Base-by-base conservation (phyloP, 2,888 invertebrate species). In the Cosmia pyralina region DNA sequence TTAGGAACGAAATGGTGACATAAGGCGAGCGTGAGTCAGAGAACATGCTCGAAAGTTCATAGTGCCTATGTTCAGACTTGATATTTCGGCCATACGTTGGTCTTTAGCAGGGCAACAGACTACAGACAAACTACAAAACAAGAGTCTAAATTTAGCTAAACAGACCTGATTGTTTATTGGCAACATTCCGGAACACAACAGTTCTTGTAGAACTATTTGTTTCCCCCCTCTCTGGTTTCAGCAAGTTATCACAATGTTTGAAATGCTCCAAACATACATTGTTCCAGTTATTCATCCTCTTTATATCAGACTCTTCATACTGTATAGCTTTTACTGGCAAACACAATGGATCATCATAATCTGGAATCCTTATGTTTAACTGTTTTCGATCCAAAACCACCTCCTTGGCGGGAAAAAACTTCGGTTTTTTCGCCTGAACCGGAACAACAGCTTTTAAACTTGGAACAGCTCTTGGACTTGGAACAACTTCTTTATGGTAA, bases 321-420 rank as follows among this genome's bases (percentile, higher is more conserved):
- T 85, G 88, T 6, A 93, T 69, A 0, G 93, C 93, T 73, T 92
- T 91, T 0, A 95, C 95, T 0, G 96, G 95, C 70, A 96, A 84
- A 82, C 95, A 96, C 38, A 95, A 72, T 0, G 96, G 94, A 70
- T 96, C 96, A 4, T 94, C 94, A 55, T 93, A 95, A 69, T 96
- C 95, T 0, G 95, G 96, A 3, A 96, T 93, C 13, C 86, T 85
- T 48, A 95, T 92, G 38, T 91, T 88, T 34, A 90, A 77, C 22
- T 86, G 88, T 53, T 89, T 92, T 15, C 93, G 88, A 28, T 82
- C 79, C 2, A 83, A 28, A 17, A 83, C 72, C 13, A 79, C 77
- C 10, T 88, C 85, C 67, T 81, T 84, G 0, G 50, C n/a, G 6
- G 58, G 77, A 34, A 59, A 38, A 34, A 52, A 41, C 4, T 77